phyloP scores from a whole-genome alignment of 2,888 invertebrate species.

The Yponomeuta plumbellus region DNA sequence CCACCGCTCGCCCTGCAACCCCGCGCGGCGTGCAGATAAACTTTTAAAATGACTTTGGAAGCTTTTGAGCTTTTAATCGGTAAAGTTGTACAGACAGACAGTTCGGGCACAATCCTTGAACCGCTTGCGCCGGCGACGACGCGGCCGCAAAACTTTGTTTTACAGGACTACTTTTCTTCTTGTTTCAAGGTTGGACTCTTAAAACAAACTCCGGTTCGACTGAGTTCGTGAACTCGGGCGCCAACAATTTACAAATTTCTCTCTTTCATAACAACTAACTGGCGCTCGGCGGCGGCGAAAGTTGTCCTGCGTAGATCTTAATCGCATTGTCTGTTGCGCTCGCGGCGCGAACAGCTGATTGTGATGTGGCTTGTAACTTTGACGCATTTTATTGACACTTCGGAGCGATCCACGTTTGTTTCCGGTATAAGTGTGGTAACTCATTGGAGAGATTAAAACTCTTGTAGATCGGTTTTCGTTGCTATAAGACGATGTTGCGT shows the following conservation, averaged over 20 bases:
- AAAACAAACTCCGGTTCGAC: conserved; percentile 78
- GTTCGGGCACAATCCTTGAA: conserved; percentile 78
- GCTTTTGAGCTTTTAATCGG: conserved; percentile 79
- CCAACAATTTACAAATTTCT: conserved; percentile 79
- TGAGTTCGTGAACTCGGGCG: conserved; percentile 78
- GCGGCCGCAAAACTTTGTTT: conserved; percentile 78
- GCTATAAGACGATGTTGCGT: neutral
- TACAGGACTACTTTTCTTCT: conserved; percentile 79
- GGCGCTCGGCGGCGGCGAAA: conserved; percentile 76
- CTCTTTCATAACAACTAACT: conserved; percentile 79
- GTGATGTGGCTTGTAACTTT: conserved; percentile 64
- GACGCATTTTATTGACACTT: conserved; percentile 32
- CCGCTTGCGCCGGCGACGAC: conserved; percentile 75
- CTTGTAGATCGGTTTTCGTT: neutral
- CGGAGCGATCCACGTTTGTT: neutral
- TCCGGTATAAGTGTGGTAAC: neutral
- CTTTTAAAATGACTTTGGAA: conserved; percentile 79
- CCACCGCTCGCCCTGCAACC: conserved; percentile 21
- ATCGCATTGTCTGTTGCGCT: conserved; percentile 77
- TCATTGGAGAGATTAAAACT: neutral
- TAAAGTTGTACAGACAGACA: conserved; percentile 78
- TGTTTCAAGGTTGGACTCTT: conserved; percentile 79
- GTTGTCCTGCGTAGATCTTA: conserved; percentile 78
- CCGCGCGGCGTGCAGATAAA: conserved; percentile 72
- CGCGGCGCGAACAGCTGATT: conserved; percentile 72